phyloP scores from a whole-genome alignment of 1,140 invertebrate genomes.

The Coelopa frigida region DNA sequence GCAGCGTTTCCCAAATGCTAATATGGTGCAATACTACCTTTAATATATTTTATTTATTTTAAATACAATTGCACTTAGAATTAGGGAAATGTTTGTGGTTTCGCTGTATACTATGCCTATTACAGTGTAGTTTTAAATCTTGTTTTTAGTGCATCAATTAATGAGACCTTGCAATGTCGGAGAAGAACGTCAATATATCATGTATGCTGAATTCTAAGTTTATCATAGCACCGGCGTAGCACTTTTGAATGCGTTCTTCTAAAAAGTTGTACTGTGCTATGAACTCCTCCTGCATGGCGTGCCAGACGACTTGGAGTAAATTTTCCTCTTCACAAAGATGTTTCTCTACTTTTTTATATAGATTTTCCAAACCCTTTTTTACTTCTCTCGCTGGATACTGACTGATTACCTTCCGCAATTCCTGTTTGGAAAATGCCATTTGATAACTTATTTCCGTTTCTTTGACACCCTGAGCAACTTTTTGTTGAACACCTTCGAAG shows the following conservation, averaged over 20 bases:
- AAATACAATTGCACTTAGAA: constrained; percentile 41
- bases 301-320: constrained; percentile 92
- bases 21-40: no score
- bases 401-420: constrained; percentile 89
- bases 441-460: constrained; percentile 97
- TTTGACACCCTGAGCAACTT: constrained; percentile 87
- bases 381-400: constrained; percentile 94
- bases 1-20: no score
- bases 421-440: constrained; percentile 94
- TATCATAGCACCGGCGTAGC: constrained; percentile 94
- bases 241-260: constrained; percentile 87
- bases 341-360: constrained; percentile 97
- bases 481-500: constrained; percentile 89
- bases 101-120: no score
- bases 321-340: constrained; percentile 94
- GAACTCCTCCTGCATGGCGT: constrained; percentile 99
- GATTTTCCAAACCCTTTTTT: constrained; percentile 88
- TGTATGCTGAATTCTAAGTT: constrained; percentile 92
- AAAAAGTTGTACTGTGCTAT: constrained; percentile 94
- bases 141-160: no score
- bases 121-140: no score
- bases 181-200: constrained; percentile 94
- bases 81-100: constrained; percentile 16
- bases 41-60: constrained; percentile 8
- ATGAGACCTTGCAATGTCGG: constrained; percentile 95